A percentile compares a stretch with the other conserved stretches of the same genome.
These are phyloP conservation scores for Craseonycteris thonglongyai DNA, from an alignment of 2,113 vertebrate species.

Conservation along the genomic window DNA sequence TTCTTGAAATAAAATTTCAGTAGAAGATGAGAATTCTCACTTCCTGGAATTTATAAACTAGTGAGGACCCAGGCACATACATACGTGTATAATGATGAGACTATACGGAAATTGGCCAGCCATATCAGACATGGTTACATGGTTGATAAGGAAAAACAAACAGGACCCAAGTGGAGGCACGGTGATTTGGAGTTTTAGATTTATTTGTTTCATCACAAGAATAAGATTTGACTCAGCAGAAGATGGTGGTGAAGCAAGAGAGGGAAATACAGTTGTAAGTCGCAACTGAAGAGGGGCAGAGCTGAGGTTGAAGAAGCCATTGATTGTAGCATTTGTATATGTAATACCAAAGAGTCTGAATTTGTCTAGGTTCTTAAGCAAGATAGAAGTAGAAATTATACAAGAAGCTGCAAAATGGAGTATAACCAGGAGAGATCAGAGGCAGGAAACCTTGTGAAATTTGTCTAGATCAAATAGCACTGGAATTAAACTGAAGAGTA, in stretches of 20 bases:
- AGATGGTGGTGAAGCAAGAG: neutral
- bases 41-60: neutral
- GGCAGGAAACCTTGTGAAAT: neutral
- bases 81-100: neutral
- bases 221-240: neutral
- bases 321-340: neutral
- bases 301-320: neutral
- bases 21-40: neutral
- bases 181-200: neutral
- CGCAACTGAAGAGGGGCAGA: neutral
- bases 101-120: neutral
- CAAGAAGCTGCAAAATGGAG: neutral
- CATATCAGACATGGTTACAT: too few relatives aligned
- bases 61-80: neutral
- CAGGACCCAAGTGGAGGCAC: neutral
- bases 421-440: neutral
- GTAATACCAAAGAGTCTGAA: neutral
- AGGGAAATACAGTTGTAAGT: neutral
- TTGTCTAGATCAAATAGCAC: neutral
- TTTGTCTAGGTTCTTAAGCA: neutral
- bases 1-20: neutral
- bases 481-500: neutral
- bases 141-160: neutral
- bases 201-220: neutral
- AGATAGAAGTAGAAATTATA: neutral